Conservation (phyloP, 2,113 vertebrate species). For the Pelusios castaneus region DNA sequence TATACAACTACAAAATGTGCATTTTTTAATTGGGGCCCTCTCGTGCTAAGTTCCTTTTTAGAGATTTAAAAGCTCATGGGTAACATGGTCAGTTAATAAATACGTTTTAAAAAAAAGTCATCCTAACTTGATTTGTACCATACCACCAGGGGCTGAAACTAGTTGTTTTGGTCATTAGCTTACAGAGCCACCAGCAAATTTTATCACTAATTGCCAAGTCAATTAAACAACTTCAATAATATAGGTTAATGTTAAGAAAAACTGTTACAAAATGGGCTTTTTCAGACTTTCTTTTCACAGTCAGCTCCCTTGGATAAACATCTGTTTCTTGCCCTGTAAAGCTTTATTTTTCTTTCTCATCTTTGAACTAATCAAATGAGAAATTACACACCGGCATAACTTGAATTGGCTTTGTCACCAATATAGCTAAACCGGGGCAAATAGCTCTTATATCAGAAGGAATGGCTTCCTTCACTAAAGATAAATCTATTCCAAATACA, state of each 20-base stretch:
- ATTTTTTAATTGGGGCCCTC: background rate
- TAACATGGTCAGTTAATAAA: background rate
- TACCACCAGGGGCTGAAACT: background rate
- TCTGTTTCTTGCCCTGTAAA: background rate
- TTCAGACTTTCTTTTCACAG: background rate
- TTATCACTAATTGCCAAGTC: background rate
- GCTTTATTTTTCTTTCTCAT: background rate
- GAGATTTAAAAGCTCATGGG: background rate
- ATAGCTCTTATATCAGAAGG: background rate
- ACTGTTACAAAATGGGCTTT: background rate
- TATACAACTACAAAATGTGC: background rate
- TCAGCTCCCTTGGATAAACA: background rate
- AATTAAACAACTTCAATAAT: background rate
- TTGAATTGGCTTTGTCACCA: background rate
- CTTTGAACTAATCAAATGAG: background rate
- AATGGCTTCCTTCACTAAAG: background rate
- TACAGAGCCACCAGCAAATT: background rate
- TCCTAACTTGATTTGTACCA: background rate
- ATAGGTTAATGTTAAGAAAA: background rate
- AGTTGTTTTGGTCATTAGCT: conserved; percentile 20
- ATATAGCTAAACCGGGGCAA: background rate
- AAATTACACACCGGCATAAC: background rate
- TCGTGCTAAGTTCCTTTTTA: rapidly evolving
- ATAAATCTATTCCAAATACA: background rate
- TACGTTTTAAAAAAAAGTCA: background rate